Evolutionary conservation across 2,113 vertebrate species (phyloP).

Genomic region (Neotoma lepida): DNA sequence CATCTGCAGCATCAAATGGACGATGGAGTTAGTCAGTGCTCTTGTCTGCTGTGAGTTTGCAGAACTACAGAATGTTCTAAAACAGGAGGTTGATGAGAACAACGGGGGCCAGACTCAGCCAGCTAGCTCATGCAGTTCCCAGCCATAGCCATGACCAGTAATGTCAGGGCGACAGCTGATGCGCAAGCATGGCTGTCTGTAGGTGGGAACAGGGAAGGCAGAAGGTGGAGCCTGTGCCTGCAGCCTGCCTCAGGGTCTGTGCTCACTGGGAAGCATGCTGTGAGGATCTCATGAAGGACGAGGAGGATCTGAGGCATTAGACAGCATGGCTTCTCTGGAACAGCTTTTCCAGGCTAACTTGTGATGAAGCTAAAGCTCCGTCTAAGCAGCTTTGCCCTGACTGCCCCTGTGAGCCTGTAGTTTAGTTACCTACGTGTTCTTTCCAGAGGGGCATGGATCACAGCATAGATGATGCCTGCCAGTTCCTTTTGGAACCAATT

Average conservation of each 20-base stretch:
- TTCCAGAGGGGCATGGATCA: conserved; percentile 72
- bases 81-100: neutral
- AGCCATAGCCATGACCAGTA: too few species aligned
- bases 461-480: conserved; percentile 52
- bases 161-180: neutral
- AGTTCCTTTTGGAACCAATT: conserved; percentile 74
- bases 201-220: neutral
- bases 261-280: neutral
- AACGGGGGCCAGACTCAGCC: neutral
- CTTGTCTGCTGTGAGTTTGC: neutral
- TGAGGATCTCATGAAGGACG: neutral
- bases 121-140: neutral
- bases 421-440: conserved; percentile 67
- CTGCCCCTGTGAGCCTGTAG: neutral
- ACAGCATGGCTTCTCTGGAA: neutral
- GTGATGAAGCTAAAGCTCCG: neutral
- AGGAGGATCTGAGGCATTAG: neutral
- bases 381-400: conserved; percentile 24
- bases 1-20: neutral
- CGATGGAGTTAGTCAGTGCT: neutral
- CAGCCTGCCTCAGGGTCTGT: neutral
- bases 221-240: accelerated
- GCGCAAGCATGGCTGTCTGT: neutral
- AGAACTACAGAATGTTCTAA: neutral
- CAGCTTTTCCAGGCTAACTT: conserved; percentile 5